A percentile compares a stretch with the other conserved stretches of the same genome.
phyloP scores from a whole-genome alignment of 2,888 invertebrate species.

The Andrena bicolor region DNA sequence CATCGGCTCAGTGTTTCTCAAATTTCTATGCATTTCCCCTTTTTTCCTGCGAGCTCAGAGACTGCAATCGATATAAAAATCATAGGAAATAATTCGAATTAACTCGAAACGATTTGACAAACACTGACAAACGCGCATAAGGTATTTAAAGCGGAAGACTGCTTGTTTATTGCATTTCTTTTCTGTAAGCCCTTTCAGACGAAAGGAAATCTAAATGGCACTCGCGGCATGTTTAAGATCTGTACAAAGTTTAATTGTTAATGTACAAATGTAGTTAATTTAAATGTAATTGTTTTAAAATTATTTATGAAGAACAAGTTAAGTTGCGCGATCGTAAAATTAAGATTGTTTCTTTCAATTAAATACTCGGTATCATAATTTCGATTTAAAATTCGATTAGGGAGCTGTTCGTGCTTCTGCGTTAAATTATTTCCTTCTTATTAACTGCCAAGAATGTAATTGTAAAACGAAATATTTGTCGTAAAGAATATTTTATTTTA shows the following conservation, averaged over 20 bases:
- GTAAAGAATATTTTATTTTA: conserved; percentile 14
- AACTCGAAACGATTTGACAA: conserved; percentile 3
- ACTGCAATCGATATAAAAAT: conserved; percentile 31
- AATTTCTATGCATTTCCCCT: conserved; percentile 3
- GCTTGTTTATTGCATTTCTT: conserved; percentile 64
- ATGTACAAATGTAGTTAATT: conserved; percentile 65
- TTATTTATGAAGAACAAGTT: conserved; percentile 62
- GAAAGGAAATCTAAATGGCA: conserved; percentile 14
- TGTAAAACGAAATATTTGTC: conserved; percentile 21
- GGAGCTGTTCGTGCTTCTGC: background rate
- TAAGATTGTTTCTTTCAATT: conserved; percentile 42
- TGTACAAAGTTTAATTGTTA: conserved; percentile 55
- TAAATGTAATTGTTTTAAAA: conserved; percentile 36
- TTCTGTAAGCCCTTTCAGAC: conserved; percentile 34
- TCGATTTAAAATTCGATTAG: conserved; percentile 15
- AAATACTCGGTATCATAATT: conserved; percentile 58
- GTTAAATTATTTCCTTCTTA: conserved; percentile 33
- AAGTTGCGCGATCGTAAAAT: conserved; percentile 23
- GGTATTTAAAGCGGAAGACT: conserved; percentile 63
- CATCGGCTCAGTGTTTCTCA: conserved; percentile 22
- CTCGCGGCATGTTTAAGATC: conserved; percentile 25
- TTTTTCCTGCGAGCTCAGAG: conserved; percentile 1
- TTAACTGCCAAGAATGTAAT: conserved; percentile 51
- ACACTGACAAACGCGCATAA: conserved; percentile 1
- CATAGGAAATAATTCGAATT: conserved; percentile 1